These are phyloP conservation scores for Mythimna loreyi DNA, from an alignment of 2,888 invertebrate species.

Conservation along the genomic window DNA sequence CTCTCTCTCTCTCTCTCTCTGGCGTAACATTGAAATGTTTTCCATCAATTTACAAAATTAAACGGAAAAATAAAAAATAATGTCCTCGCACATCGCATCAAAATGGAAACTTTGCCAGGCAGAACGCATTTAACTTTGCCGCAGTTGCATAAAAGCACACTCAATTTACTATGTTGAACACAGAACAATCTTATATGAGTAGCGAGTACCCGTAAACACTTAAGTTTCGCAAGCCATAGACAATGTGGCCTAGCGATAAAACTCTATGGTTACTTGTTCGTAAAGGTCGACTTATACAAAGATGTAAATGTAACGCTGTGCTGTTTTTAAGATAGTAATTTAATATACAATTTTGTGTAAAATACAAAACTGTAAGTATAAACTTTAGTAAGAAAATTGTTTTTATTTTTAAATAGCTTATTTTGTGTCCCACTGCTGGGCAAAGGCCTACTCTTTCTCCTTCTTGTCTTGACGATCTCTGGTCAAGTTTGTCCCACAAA, in stretches of 20 bases:
- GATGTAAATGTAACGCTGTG: neutral
- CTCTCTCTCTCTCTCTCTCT: too few relatives aligned
- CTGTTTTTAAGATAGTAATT: neutral
- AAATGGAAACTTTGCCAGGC: neutral
- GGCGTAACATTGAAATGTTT: too few relatives aligned
- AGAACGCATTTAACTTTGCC: conserved; percentile 14
- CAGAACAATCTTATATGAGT: conserved; percentile 29
- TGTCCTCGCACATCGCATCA: neutral
- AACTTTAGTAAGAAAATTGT: neutral
- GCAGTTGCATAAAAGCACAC: conserved; percentile 24
- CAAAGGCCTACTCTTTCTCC: too few relatives aligned
- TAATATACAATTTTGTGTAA: neutral
- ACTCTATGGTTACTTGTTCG: conserved; percentile 47
- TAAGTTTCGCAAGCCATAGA: conserved; percentile 60
- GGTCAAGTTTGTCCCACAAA: too few relatives aligned
- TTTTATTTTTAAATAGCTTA: too few relatives aligned
- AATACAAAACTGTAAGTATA: neutral
- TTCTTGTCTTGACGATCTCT: too few relatives aligned
- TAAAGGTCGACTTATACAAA: neutral
- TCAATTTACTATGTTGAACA: conserved; percentile 42
- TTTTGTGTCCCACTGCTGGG: too few relatives aligned
- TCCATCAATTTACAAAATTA: neutral
- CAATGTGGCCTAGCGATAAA: conserved; percentile 62
- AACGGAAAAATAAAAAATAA: neutral
- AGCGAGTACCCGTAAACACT: conserved; percentile 49